Base-by-base conservation (phyloP, 2,888 invertebrate genomes). In the Yponomeuta malinellus region DNA sequence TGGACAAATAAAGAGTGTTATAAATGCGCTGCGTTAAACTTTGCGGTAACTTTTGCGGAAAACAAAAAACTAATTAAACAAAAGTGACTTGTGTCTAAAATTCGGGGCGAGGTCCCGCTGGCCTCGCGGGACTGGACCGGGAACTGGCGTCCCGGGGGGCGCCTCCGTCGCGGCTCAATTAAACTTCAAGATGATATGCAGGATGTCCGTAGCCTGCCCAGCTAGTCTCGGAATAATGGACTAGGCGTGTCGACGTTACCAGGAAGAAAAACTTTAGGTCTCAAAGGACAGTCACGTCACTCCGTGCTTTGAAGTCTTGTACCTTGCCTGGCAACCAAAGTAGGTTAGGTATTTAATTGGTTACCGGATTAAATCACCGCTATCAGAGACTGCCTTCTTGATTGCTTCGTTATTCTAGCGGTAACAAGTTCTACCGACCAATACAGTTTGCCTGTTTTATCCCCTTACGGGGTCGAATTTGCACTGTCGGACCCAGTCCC, bases 161-260 rank as follows among this genome's bases (percentile, higher is more conserved):
- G 72, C 72, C 71, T 70, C 74, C 72, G 75, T 69, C 78, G 75
- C 78, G 74, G 79, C 94, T 94, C 94, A 94, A 94, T 95, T 94
- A 94, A 94, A 94, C 94, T 94, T 94, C 93, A 93, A 93, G 94
- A 93, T 93, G 93, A 93, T 93, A 93, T 93, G 93, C 93, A 77
- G 73, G 68, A 48, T 68, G 72, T 73, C 70, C 71, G 71, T 63
- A 70, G 67, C 48, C 33, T 33, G 33, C 33, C 3, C 69, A 68
- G 63, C 69, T 73, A 15, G 43, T 2, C 63, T 31, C 6, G 63
- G 70, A 68, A 70, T 70, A 70, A 70, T 70, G 63, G 33, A 70
- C 52, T 59, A 12, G 52, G 12, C 52, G 52, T 59, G 1, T 9
- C 10, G 29, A 5, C 65, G 31, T 2, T 43, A 43, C 43, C 6